These are phyloP conservation scores for Motacilla tschutschensis DNA, from an alignment of 2,113 vertebrate genomes.

Conservation along the genomic window DNA sequence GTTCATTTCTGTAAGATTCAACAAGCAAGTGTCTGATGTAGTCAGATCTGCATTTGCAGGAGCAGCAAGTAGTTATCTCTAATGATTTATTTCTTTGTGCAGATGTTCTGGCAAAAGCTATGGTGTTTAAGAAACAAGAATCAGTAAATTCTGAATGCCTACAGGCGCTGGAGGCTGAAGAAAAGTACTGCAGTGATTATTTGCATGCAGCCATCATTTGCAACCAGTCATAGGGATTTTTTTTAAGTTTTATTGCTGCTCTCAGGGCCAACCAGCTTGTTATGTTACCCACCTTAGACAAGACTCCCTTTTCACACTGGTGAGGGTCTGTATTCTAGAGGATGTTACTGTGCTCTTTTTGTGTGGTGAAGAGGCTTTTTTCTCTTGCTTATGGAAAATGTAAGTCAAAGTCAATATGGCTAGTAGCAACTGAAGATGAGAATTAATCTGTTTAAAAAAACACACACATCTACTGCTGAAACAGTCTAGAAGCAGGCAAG, in stretches of 20 bases:
- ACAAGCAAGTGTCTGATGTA: not conserved
- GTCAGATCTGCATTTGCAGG: not conserved
- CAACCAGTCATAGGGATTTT: accelerated
- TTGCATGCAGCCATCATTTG: not conserved
- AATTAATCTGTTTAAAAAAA: not conserved
- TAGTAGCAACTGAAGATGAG: not conserved
- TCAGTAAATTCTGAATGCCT: not conserved
- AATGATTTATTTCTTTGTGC: not conserved
- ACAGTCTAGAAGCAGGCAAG: not conserved
- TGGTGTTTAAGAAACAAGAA: not conserved
- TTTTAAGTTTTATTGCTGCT: not conserved
- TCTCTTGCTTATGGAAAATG: not conserved
- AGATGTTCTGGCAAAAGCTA: not conserved
- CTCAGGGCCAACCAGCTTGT: not conserved
- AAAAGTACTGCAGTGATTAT: not conserved
- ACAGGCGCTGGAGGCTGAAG: not conserved
- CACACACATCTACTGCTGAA: not conserved
- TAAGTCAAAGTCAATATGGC: not conserved
- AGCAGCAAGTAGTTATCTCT: not conserved
- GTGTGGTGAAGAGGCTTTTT: not conserved
- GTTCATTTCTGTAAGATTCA: not conserved
- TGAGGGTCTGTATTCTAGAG: not conserved
- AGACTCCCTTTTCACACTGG: not conserved
- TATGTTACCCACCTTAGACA: not conserved
- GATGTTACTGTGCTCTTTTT: not conserved